Evolutionary conservation across 2,888 invertebrate species (phyloP).

Genomic region (Drosophila maculinotata): DNA sequence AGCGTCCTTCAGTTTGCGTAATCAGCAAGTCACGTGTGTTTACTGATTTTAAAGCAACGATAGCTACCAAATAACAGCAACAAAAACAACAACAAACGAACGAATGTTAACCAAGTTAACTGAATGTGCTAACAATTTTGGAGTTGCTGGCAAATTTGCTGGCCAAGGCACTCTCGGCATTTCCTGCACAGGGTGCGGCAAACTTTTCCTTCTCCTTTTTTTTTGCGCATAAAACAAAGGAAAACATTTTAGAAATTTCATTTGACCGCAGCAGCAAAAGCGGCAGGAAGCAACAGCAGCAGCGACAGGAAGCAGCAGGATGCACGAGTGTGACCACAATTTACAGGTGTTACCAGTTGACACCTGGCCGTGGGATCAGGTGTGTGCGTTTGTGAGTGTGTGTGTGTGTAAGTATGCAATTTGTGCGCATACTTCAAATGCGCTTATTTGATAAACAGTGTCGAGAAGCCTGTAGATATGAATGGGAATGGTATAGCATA

Average conservation of each 20-base stretch:
- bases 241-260: slow-evolving; percentile 79
- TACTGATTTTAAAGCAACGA: slow-evolving; percentile 48
- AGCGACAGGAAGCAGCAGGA: slow-evolving; percentile 11
- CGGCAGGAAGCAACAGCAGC: slow-evolving; percentile 22
- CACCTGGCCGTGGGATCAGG: slow-evolving; percentile 52
- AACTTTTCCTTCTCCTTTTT: slow-evolving; percentile 21
- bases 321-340: slow-evolving; percentile 73
- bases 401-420: slow-evolving; percentile 15
- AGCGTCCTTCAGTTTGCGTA: slow-evolving; percentile 46
- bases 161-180: slow-evolving; percentile 70
- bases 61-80: slow-evolving; percentile 17
- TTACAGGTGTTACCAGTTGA: slow-evolving; percentile 81
- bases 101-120: slow-evolving; percentile 61
- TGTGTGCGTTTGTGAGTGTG: background rate
- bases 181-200: slow-evolving; percentile 56
- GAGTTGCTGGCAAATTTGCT: slow-evolving; percentile 55
- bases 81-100: slow-evolving; percentile 10
- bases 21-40: slow-evolving; percentile 58
- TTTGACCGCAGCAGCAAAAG: slow-evolving; percentile 74
- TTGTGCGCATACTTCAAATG: slow-evolving; percentile 66
- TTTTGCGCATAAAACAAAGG: slow-evolving; percentile 77
- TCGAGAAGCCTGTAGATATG: background rate
- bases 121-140: slow-evolving; percentile 81
- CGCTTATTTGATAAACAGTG: slow-evolving; percentile 33
- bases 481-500: no score